Evolutionary conservation across 2,113 vertebrate species (phyloP).

Genomic region (Coptodon bakossiorum): DNA sequence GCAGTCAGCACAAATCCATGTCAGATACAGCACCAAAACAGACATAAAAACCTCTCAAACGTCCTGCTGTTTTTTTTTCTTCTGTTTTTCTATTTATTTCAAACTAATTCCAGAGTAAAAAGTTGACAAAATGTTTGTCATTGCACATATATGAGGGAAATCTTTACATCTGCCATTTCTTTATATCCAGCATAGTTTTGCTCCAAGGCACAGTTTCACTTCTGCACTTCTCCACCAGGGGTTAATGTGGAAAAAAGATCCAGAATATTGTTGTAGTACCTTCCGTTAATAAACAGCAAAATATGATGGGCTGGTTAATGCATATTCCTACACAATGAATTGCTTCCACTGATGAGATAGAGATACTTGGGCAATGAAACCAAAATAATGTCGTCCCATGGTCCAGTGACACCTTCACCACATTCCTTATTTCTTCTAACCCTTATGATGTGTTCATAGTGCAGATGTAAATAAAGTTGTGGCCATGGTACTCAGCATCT

Average conservation of each 20-base stretch:
- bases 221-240: not conserved
- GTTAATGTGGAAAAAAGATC: not conserved
- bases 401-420: not conserved
- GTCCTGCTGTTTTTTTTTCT: not conserved
- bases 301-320: not conserved
- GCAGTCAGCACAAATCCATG: not conserved
- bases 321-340: not conserved
- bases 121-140: not conserved
- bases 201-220: not conserved
- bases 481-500: not conserved
- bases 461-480: not conserved
- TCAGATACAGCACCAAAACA: not conserved
- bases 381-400: not conserved
- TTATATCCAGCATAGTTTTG: not conserved
- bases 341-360: not conserved
- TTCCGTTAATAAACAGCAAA: not conserved
- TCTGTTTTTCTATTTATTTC: not conserved
- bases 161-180: not conserved
- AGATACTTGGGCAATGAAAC: not conserved
- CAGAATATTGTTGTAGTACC: not conserved
- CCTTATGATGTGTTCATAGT: not conserved
- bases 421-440: not conserved
- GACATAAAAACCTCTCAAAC: not conserved
- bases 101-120: not conserved
- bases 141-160: not conserved